These are phyloP conservation scores for Hippocampus zosterae DNA, from an alignment of 2,113 vertebrate genomes.

Conservation along the genomic window DNA sequence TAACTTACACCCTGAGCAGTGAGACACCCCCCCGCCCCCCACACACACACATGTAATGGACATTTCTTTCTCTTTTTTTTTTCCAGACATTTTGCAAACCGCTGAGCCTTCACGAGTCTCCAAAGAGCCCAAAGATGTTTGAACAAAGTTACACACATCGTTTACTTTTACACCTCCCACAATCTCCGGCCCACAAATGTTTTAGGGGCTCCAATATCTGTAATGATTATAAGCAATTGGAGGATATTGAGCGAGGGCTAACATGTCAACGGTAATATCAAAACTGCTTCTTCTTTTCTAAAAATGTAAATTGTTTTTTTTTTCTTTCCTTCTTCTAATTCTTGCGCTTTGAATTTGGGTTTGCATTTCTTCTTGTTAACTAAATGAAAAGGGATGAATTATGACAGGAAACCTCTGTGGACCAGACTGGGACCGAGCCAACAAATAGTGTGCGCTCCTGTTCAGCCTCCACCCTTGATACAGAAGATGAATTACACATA, in stretches of 20 bases:
- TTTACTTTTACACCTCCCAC: constrained; percentile 66
- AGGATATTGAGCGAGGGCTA: constrained; percentile 50
- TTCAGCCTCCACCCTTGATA: not conserved
- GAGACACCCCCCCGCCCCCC: not conserved
- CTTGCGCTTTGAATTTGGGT: too few species aligned
- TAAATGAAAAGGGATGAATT: not conserved
- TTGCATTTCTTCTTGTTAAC: too few species aligned
- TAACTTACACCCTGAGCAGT: constrained; percentile 70
- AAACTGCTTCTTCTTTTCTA: constrained; percentile 44
- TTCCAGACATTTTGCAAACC: constrained; percentile 50
- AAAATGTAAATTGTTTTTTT: constrained; percentile 19
- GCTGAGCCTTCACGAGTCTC: constrained; percentile 45
- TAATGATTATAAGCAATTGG: constrained; percentile 67
- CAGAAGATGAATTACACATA: not conserved
- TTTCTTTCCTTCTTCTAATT: not conserved
- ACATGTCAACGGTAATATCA: constrained; percentile 56
- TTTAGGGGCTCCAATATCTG: constrained; percentile 63
- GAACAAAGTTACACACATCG: constrained; percentile 58
- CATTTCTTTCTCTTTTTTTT: constrained; percentile 37
- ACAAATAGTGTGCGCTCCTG: not conserved
- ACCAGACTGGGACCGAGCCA: not conserved
- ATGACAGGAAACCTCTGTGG: not conserved
- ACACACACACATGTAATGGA: constrained; percentile 42
- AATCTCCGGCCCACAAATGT: constrained; percentile 66
- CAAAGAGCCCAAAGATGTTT: constrained; percentile 57